phyloP scores from a whole-genome alignment of 2,888 invertebrate genomes.

The Neoitamus cyanurus region DNA sequence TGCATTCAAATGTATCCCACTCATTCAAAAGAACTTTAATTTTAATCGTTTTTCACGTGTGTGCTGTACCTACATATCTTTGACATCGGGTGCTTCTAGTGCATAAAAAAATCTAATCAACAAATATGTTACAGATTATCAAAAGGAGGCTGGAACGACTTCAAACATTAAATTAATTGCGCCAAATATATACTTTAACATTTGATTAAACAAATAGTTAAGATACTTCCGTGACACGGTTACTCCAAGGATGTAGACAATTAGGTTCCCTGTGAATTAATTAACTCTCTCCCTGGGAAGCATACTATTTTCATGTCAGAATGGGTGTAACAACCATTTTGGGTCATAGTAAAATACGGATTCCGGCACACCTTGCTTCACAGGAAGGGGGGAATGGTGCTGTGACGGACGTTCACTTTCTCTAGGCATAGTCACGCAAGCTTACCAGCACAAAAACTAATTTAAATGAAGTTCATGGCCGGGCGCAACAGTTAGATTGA shows the following conservation, averaged over 20 bases:
- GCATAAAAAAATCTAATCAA: too few species aligned
- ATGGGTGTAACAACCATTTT: not conserved
- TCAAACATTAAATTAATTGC: not conserved
- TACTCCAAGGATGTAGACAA: not conserved
- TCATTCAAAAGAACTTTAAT: too few species aligned
- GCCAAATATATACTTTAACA: not conserved
- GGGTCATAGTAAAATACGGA: not conserved
- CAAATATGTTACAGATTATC: too few species aligned
- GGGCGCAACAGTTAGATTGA: not conserved
- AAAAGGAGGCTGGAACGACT: too few species aligned
- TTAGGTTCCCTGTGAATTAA: not conserved
- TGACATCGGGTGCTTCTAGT: too few species aligned
- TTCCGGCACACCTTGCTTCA: not conserved
- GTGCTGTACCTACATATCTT: too few species aligned
- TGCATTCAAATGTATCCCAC: too few species aligned
- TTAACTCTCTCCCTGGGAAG: not conserved
- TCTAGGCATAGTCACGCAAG: not conserved
- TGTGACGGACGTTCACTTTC: not conserved
- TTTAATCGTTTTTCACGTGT: too few species aligned
- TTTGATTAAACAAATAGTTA: not conserved
- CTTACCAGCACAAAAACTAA: not conserved
- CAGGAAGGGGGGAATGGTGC: not conserved
- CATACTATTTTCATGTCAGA: not conserved
- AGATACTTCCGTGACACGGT: not conserved
- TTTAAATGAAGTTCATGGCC: not conserved